Evolutionary conservation across 2,888 invertebrate species (phyloP).

Genomic region (Heteropelma amictum): DNA sequence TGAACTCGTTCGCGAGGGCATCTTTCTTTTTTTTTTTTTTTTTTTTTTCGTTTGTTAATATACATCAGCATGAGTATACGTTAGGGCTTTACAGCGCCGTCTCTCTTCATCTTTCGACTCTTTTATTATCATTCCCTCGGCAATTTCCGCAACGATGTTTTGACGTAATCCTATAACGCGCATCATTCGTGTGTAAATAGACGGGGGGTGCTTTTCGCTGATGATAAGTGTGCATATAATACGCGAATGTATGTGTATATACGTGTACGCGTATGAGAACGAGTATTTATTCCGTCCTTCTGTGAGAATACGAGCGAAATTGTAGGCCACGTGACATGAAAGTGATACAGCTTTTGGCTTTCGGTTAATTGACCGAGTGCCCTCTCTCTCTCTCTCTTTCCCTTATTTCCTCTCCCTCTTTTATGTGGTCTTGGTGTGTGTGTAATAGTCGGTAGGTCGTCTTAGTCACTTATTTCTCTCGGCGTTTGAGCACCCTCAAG

Average conservation of each 20-base stretch:
- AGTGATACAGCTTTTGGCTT: slow-evolving; percentile 42
- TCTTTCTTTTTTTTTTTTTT: slow-evolving; percentile 2
- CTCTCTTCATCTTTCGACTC: slow-evolving; percentile 47
- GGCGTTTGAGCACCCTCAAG: slow-evolving; percentile 3
- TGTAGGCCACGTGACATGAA: slow-evolving; percentile 54
- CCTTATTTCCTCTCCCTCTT: slow-evolving; percentile 24
- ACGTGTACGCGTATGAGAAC: not conserved
- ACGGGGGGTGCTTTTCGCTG: slow-evolving; percentile 39
- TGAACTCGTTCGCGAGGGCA: slow-evolving; percentile 19
- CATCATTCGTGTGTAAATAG: slow-evolving; percentile 75
- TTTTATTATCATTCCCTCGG: slow-evolving; percentile 56
- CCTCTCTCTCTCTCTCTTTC: slow-evolving; percentile 10
- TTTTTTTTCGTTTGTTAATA: slow-evolving; percentile 6
- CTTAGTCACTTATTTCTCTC: slow-evolving; percentile 22
- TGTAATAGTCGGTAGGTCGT: slow-evolving; percentile 2
- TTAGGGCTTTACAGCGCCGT: slow-evolving; percentile 25
- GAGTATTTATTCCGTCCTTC: slow-evolving; percentile 11
- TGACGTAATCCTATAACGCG: slow-evolving; percentile 76
- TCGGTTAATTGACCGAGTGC: slow-evolving; percentile 49
- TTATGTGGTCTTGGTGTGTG: not conserved
- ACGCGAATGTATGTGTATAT: too few species aligned
- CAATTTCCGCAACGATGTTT: slow-evolving; percentile 70
- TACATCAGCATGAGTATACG: not conserved
- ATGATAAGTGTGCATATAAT: too few species aligned
- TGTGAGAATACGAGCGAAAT: slow-evolving; percentile 61